A percentile compares a stretch with the other conserved stretches of the same genome.
phyloP scores from a whole-genome alignment of 1,140 invertebrate species.

The Zaprionus nigranus region DNA sequence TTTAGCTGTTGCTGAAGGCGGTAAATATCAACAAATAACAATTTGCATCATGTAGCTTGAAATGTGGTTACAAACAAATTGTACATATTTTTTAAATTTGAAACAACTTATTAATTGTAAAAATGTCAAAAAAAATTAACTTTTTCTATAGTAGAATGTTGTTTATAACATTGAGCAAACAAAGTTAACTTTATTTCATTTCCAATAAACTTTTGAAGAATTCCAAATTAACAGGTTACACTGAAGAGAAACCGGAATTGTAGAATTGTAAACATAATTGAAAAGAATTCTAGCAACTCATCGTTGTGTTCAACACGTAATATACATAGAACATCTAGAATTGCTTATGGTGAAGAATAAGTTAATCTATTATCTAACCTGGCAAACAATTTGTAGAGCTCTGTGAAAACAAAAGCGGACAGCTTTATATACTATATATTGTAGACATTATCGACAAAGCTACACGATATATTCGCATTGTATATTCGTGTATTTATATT shows the following conservation, averaged over 20 bases:
- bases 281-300: not conserved
- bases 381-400: not conserved
- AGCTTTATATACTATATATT: constrained; percentile 1
- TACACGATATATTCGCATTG: not conserved
- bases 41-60: too few species aligned
- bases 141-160: not conserved
- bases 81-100: too few species aligned
- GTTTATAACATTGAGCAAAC: not conserved
- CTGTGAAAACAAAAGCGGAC: not conserved
- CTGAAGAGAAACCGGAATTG: not conserved
- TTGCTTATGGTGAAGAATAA: not conserved
- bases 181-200: not conserved
- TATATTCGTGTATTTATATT: constrained; percentile 1
- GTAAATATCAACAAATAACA: too few species aligned
- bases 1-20: too few species aligned
- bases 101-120: too few species aligned
- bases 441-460: not conserved
- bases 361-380: not conserved
- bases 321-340: not conserved
- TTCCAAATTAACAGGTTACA: too few species aligned
- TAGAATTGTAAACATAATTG: not conserved
- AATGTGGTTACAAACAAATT: too few species aligned
- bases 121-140: too few species aligned
- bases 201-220: not conserved
- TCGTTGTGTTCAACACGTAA: not conserved